phyloP scores from a whole-genome alignment of 2,113 vertebrate genomes.

The Chinchilla lanigera region DNA sequence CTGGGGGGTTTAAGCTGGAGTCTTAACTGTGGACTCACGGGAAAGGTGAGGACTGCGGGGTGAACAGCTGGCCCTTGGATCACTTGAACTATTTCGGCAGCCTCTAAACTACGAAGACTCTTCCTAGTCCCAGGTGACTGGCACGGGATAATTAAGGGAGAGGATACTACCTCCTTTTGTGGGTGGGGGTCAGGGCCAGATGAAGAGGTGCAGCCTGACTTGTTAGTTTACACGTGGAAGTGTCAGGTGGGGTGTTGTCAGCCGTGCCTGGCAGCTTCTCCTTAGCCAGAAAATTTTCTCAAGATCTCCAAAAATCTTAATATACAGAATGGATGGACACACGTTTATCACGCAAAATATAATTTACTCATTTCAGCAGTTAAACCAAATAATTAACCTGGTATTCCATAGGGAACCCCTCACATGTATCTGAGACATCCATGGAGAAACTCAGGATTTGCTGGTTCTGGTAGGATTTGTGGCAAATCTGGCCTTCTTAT shows the following conservation, averaged over 20 bases:
- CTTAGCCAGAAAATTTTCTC: not conserved
- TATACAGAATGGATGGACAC: not conserved
- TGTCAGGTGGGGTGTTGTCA: accelerated
- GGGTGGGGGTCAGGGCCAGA: not conserved
- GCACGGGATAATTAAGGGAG: not conserved
- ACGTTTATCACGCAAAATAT: not conserved
- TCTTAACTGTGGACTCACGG: too few relatives aligned
- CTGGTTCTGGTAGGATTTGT: not conserved
- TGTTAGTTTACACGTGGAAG: not conserved
- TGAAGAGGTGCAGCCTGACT: not conserved
- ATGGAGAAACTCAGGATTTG: not conserved
- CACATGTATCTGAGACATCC: not conserved
- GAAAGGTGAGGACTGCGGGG: not conserved
- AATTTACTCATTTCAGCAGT: not conserved
- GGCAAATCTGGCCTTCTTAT: not conserved
- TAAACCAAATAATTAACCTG: not conserved
- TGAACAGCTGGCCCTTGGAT: not conserved
- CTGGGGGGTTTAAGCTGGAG: too few relatives aligned
- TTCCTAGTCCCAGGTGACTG: too few relatives aligned
- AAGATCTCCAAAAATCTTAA: not conserved
- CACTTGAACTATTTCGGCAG: not conserved
- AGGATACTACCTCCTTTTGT: too few relatives aligned
- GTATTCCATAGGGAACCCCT: not conserved
- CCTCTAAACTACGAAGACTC: not conserved
- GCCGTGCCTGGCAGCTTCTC: not conserved